Evolutionary conservation across 2,113 vertebrate species (phyloP).

Genomic region (Megaleporinus macrocephalus): DNA sequence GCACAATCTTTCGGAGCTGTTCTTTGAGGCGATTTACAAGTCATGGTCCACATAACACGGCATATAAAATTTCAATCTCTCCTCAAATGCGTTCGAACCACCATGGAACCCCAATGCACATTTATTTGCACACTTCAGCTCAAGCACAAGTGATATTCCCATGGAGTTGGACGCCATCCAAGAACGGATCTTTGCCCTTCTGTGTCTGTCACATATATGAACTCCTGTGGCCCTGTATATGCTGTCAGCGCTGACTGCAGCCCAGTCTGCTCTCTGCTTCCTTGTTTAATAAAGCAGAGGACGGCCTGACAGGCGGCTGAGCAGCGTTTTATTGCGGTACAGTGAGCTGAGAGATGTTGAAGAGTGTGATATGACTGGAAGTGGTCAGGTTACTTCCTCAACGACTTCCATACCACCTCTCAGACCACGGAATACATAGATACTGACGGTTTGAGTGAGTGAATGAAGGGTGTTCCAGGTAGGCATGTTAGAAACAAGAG

Average conservation of each 20-base stretch:
- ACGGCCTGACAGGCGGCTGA: neutral
- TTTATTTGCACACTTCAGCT: neutral
- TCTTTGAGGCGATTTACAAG: constrained; percentile 16
- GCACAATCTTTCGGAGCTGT: constrained; percentile 1
- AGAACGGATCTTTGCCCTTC: neutral
- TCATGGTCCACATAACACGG: constrained; percentile 11
- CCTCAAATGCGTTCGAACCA: neutral
- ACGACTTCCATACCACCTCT: neutral
- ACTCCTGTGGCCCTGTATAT: neutral
- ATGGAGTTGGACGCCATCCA: neutral
- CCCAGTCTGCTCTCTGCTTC: neutral
- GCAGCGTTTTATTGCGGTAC: constrained; percentile 9
- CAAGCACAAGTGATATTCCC: neutral
- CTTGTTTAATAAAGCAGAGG: constrained; percentile 3
- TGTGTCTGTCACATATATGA: neutral
- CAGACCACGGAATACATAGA: neutral
- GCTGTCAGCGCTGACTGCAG: neutral
- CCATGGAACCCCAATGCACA: neutral
- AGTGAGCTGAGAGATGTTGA: constrained; percentile 9
- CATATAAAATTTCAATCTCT: neutral
- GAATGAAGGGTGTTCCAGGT: neutral
- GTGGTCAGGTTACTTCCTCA: neutral
- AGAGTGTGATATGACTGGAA: constrained; percentile 8
- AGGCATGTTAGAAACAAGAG: neutral
- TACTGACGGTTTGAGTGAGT: neutral